A percentile compares a stretch with the other conserved stretches of the same genome.
Evolutionary conservation across 2,113 vertebrate genomes (phyloP).

Genomic region (Phycodurus eques): DNA sequence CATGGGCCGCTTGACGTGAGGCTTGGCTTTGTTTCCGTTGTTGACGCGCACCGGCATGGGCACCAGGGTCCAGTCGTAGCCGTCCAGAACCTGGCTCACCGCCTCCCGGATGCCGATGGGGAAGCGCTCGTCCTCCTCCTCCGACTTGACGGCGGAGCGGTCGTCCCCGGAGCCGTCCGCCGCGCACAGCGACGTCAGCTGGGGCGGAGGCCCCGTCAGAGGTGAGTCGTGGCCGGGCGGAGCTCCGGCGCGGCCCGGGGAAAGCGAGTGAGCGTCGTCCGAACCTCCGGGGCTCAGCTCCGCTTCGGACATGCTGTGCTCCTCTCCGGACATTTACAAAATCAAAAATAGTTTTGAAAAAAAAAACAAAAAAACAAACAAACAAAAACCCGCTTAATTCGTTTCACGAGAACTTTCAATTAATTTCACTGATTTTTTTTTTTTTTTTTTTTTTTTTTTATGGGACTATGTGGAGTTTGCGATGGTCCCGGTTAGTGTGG

Average conservation of each 20-base stretch:
- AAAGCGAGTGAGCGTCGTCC: constrained; percentile 89
- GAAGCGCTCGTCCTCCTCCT: constrained; percentile 86
- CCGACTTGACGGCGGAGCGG: constrained; percentile 58
- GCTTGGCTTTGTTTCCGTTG: constrained; percentile 92
- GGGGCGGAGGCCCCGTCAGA: constrained; percentile 65
- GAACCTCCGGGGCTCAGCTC: constrained; percentile 94
- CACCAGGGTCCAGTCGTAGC: constrained; percentile 98
- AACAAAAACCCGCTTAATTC: not conserved
- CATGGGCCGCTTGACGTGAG: constrained; percentile 93
- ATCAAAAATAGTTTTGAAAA: too few relatives aligned
- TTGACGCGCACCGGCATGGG: constrained; percentile 98
- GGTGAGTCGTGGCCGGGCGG: constrained; percentile 75
- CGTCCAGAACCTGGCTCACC: constrained; percentile 95
- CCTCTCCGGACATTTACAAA: constrained; percentile 84
- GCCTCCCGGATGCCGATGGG: constrained; percentile 96
- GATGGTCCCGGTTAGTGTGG: constrained; percentile 29
- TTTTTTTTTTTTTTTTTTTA: too few relatives aligned
- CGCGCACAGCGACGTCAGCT: constrained; percentile 79
- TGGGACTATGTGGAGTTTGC: not conserved
- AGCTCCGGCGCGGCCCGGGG: constrained; percentile 76
- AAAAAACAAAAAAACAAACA: too few relatives aligned
- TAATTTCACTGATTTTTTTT: too few relatives aligned
- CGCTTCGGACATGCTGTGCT: constrained; percentile 93
- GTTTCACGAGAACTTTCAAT: not conserved
- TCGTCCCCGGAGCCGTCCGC: constrained; percentile 74